Evolutionary conservation across 2,888 invertebrate species (phyloP).

Genomic region (Chydorus sphaericus): DNA sequence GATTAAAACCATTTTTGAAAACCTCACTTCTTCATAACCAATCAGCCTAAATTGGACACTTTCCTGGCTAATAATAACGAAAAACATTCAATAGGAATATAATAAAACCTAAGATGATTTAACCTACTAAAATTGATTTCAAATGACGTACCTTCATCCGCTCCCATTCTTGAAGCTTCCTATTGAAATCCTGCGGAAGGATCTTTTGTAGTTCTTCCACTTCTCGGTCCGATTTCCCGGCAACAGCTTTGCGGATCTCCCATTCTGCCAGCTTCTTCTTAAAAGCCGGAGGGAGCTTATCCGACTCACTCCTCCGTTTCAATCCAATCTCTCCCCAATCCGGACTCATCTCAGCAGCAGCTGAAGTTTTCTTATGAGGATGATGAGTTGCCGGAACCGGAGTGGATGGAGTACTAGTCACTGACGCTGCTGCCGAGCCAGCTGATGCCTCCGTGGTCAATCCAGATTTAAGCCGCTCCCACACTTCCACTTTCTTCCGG

Average conservation of each 20-base stretch:
- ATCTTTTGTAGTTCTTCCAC: conserved; percentile 36
- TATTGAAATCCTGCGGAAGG: conserved; percentile 65
- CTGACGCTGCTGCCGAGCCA: conserved; percentile 17
- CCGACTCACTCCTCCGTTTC: conserved; percentile 13
- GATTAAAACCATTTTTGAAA: too few relatives aligned
- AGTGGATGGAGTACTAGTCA: conserved; percentile 6
- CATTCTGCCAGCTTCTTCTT: conserved; percentile 41
- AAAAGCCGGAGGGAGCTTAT: conserved; percentile 29
- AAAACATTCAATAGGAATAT: too few relatives aligned
- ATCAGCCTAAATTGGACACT: too few relatives aligned
- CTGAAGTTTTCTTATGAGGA: conserved; percentile 23
- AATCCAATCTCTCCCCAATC: conserved; percentile 7
- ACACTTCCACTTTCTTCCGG: conserved; percentile 68
- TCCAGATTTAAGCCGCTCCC: conserved; percentile 53
- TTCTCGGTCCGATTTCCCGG: conserved; percentile 23
- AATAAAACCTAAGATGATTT: too few relatives aligned
- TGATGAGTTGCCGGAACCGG: conserved; percentile 21
- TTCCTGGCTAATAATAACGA: too few relatives aligned
- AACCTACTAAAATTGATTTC: too few relatives aligned
- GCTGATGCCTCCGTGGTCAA: conserved; percentile 12
- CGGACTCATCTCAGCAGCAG: not conserved
- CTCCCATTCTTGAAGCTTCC: conserved; percentile 75
- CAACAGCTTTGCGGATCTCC: conserved; percentile 43
- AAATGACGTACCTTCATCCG: conserved; percentile 43
- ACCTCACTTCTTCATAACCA: too few relatives aligned